Evolutionary conservation across 2,797 vertebrate genomes (phyloP), one percentile per base, ranked within the genome.

Genomic region (Enteromius unitaeniatus): DNA sequence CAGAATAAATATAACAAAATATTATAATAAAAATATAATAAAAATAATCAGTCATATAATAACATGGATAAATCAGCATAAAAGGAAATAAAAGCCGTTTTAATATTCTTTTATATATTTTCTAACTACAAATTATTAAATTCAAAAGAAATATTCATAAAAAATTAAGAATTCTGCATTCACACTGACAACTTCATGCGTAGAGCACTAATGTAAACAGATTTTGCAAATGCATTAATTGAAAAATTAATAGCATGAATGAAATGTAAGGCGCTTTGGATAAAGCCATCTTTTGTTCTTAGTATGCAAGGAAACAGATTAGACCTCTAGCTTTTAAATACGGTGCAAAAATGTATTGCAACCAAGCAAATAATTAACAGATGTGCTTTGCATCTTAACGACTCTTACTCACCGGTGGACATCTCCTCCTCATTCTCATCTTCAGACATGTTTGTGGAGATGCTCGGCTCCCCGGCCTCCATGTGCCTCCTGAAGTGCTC

Each of bases 401-500:
- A 47, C 45, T 73, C 70, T 74, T 34, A 26, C 95, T 92, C 85
- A 98, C 98, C 97, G 0, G 95, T 97, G 91, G 97, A 96, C 73
- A 93, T 91, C 62, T 99, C 97, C 51, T 99, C 98, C 89, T 99
- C 97, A 0, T 95, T 98, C 85, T 99, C 97, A 84, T 99, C 97
- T 91, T 98, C 97, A 85, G 99, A 94, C 83, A 99, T 97, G 90
- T 93, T 98, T 28, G 95, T 97, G 0, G 97, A 95, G 51, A 97
- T 95, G 88, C 96, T 95, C 0, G 95, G 96, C 90, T 99, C 98
- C 72, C 97, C 98, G 42, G 97, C 96, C 88, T 99, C 98, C 97
- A 98, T 98, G 94, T 99, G 96, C 86, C 96, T 98, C 91, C 96
- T 98, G 91, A 99, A 96, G 81, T 97, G 96, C 88, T 99, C 98